Percentiles rank a stretch among this genome's conserved stretches.
These are phyloP conservation scores for Beris chalybata DNA, from an alignment of 2,888 invertebrate species.

Conservation along the genomic window DNA sequence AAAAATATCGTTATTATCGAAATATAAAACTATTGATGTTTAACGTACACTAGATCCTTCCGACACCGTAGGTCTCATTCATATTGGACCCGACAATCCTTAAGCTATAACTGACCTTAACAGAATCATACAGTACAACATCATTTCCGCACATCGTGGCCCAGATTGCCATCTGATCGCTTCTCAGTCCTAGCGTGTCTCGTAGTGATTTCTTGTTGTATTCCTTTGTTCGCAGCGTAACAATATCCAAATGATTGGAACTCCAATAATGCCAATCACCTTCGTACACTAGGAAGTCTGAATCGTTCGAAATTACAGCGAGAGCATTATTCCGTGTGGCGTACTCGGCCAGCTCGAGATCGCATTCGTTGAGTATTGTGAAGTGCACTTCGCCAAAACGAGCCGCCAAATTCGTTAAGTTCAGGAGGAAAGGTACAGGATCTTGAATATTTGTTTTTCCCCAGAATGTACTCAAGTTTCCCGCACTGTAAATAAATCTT, in stretches of 20 bases:
- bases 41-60: no score
- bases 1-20: no score
- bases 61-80: no score
- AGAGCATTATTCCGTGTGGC: slow-evolving; percentile 33
- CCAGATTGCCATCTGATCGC: slow-evolving; percentile 32
- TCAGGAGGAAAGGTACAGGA: slow-evolving; percentile 4
- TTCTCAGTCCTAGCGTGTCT: slow-evolving; percentile 4
- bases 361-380: slow-evolving; percentile 34
- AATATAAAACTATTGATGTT: no score
- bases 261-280: slow-evolving; percentile 36
- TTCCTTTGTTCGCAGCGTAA: slow-evolving; percentile 26
- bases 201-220: slow-evolving; percentile 28
- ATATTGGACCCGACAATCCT: no score
- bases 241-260: slow-evolving; percentile 11
- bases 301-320: slow-evolving; percentile 36
- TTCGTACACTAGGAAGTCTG: slow-evolving; percentile 37
- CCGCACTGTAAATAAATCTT: neutral
- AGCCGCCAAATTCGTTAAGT: slow-evolving; percentile 8
- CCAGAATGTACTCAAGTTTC: neutral
- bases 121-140: slow-evolving; percentile 16
- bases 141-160: slow-evolving; percentile 38
- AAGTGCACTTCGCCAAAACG: slow-evolving; percentile 10
- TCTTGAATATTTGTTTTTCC: neutral
- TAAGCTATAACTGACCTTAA: no score
- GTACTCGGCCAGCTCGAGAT: slow-evolving; percentile 34